Evolutionary conservation across 2,797 vertebrate genomes (phyloP), one percentile per base, ranked within the genome.

Genomic region (Alauda arvensis): DNA sequence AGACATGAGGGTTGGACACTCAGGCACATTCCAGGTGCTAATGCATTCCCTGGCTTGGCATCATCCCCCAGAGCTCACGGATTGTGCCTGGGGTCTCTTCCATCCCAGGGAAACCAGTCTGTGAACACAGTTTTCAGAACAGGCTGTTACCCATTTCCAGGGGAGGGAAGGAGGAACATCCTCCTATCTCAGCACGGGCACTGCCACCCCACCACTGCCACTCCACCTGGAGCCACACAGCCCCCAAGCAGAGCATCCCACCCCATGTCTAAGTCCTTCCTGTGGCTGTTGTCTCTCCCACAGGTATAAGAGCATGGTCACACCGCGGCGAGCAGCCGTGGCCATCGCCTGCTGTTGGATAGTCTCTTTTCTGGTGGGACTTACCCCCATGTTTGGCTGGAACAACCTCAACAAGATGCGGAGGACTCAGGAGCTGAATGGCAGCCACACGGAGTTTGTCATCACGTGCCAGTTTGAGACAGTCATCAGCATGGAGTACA

Each of bases 401-500:
- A 99, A 99, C 97, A 99, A 99, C 95, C 96, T 98, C 75, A 89
- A 69, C 26, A 94, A 93, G 74, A 96, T 98, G 48, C 93, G 92
- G 93, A 95, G 95, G 94, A 91, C 93, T 92, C 98, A 98, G 69
- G 89, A 74, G 85, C 96, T 95, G 67, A 97, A 98, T 2, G 83
- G 93, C 86, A 98, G 94, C 34, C 63, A 75, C 10, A 45, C 96
- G 0, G 97, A 98, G 66, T 97, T 97, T 1, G 75, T 98, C 60
- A 96, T 99, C 94, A 97, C 96, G 33, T 99, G 99, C 76, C 95
- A 97, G 93, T 99, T 99, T 3, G 99, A 99, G 95, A 98, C 97
- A 2, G 99, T 99, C 78, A 99, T 99, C 97, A 99, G 98, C 97
- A 99, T 99, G 99, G 97, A 99, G 88, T 99, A 99, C 96, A 99